Conservation (phyloP, 2,797 vertebrate species). For the Neosilurus hyrtlii region DNA sequence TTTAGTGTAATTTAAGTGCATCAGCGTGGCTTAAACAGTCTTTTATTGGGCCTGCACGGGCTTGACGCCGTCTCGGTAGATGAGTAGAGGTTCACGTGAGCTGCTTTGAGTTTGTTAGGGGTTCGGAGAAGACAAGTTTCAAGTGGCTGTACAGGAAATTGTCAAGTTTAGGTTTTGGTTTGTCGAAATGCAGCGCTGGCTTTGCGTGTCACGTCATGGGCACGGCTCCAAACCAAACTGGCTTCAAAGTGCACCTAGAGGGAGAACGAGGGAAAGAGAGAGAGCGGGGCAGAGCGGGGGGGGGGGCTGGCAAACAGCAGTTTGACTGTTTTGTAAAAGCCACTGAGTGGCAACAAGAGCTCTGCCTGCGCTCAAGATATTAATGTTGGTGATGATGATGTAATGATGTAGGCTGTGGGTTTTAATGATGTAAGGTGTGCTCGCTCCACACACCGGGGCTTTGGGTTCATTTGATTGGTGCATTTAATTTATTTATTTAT, state of each 20-base stretch:
- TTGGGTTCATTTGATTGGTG: background rate
- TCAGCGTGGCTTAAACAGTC: background rate
- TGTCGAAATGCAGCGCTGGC: slow-evolving; percentile 18
- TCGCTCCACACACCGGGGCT: background rate
- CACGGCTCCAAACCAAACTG: slow-evolving; percentile 19
- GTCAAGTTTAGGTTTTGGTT: slow-evolving; percentile 27
- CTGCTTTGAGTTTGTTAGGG: background rate
- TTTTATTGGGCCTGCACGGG: background rate
- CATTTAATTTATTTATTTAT: background rate
- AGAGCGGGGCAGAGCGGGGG: too few relatives aligned
- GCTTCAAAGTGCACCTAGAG: slow-evolving; percentile 19
- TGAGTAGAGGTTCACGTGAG: background rate
- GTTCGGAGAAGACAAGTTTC: background rate
- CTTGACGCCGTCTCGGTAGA: background rate
- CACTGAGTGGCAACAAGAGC: background rate
- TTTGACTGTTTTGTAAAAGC: slow-evolving; percentile 17
- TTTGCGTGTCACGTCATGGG: slow-evolving; percentile 28
- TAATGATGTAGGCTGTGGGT: background rate
- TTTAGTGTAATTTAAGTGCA: background rate
- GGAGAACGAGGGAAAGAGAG: background rate
- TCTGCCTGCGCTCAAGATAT: background rate
- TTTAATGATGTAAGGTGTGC: background rate
- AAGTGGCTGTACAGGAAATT: slow-evolving; percentile 34
- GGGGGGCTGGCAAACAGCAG: background rate
- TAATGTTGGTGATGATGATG: background rate